Percentiles rank a stretch among this genome's conserved stretches.
Evolutionary conservation across 92 coral and sea anemone species (phyloP).

Genomic region (Palythoa grandis): DNA sequence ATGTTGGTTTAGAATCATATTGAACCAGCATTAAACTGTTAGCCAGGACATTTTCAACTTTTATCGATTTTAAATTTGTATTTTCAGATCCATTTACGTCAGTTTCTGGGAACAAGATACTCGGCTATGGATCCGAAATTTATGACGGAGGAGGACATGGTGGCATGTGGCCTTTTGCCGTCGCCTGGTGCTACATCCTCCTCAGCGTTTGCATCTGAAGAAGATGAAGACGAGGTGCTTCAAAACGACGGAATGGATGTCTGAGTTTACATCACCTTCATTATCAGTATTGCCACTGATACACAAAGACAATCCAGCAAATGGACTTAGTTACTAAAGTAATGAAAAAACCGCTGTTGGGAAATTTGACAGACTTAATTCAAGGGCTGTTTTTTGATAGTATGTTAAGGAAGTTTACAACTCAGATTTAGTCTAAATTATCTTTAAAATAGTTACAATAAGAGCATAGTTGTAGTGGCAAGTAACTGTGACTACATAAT

Average conservation of each 20-base stretch:
- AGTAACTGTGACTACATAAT: background rate
- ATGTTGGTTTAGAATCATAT: no score
- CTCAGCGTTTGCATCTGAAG: constrained; percentile 26
- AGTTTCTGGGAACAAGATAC: constrained; percentile 94
- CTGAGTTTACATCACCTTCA: background rate
- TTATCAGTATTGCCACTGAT: background rate
- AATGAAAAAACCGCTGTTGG: background rate
- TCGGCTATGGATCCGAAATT: constrained; percentile 90
- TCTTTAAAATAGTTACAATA: background rate
- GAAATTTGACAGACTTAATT: background rate
- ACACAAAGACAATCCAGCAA: background rate
- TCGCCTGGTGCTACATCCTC: constrained; percentile 37
- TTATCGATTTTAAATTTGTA: background rate
- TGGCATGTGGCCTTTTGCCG: constrained; percentile 74
- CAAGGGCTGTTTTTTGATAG: no score
- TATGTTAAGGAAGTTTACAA: no score
- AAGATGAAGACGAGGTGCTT: constrained; percentile 16
- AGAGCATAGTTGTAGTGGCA: background rate
- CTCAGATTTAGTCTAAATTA: no score
- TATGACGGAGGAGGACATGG: constrained; percentile 89
- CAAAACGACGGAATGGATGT: background rate
- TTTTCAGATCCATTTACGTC: constrained; percentile 91
- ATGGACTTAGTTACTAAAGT: background rate
- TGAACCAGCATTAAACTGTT: no score
- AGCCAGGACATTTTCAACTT: no score